Base-by-base conservation (phyloP, 2,797 vertebrate species). In the Syndactyla subalaris region DNA sequence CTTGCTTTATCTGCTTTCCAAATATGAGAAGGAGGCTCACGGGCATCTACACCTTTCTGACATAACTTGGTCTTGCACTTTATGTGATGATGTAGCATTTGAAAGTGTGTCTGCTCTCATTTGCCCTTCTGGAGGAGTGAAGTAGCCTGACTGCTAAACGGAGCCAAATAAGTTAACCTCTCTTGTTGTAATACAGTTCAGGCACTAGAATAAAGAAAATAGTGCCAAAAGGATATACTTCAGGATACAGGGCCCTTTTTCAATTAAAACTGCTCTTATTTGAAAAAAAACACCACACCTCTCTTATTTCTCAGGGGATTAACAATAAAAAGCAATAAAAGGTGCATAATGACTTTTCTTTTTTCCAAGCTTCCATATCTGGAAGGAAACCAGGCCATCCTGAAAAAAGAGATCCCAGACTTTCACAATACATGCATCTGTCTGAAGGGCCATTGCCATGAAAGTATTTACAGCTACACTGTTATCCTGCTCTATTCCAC, bases 301-400 rank as follows among this genome's bases (percentile, higher is more conserved):
- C 73, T 78, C 77, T 15, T 79, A 18, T 67, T 86, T 72, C 83
- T 88, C 81, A 34, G n/a, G 54, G 43, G 72, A 83, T 55, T 91
- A 92, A 72, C 36, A 93, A 85, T 85, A 89, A 89, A 92, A 83
- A 91, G 46, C 70, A 91, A 84, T 93, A 91, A 88, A 95, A 91
- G 43, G 72, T 91, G 62, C 82, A 66, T 94, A 95, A 95, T 95
- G 75, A 72, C 57, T 92, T 80, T 51, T 88, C 39, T 91, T 85
- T 85, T 87, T 93, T 68, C 29, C 29, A 68, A 82, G 52, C 61
- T 85, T 91, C 57, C 62, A 89, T 88, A 81, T 80, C 65, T 93
- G 85, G 93, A 91, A 92, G 87, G 75, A 85, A 92, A 89, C 39
- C 23, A 80, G 78, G 5, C 65, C 54, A 55, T 88, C 74, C 77